Conservation (phyloP, 2,797 vertebrate species). For the Acanthopagrus latus region DNA sequence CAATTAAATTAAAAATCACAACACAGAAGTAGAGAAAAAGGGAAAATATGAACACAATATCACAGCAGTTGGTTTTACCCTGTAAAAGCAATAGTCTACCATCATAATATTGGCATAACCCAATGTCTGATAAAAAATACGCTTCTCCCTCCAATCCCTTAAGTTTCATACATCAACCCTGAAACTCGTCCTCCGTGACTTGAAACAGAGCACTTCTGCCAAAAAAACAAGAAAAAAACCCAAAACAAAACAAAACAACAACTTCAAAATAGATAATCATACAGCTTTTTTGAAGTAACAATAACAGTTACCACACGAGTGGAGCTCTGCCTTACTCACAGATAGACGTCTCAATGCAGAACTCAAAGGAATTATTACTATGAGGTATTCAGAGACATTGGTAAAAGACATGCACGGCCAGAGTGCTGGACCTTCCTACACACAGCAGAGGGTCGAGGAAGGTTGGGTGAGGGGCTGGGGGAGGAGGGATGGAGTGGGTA, state of each 20-base stretch:
- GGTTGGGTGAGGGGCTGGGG: conserved; percentile 65
- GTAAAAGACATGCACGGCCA: conserved; percentile 95
- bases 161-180: conserved; percentile 88
- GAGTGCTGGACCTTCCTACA: conserved; percentile 85
- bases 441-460: conserved; percentile 76
- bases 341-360: conserved; percentile 95
- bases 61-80: conserved; percentile 98
- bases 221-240: conserved; percentile 57
- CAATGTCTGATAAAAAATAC: conserved; percentile 89
- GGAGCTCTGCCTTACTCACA: conserved; percentile 95
- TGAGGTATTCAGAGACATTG: conserved; percentile 99
- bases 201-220: conserved; percentile 88
- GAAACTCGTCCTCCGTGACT: conserved; percentile 90
- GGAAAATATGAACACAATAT: conserved; percentile 92
- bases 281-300: conserved; percentile 92
- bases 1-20: conserved; percentile 95
- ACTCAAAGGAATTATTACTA: conserved; percentile 97
- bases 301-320: conserved; percentile 94
- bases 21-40: conserved; percentile 90
- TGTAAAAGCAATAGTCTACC: conserved; percentile 95
- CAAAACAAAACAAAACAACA: conserved; percentile 6
- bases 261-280: conserved; percentile 96
- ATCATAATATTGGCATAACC: conserved; percentile 87
- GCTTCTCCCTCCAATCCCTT: conserved; percentile 86
- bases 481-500: conserved; percentile 75